Base-by-base conservation (phyloP, 2,797 vertebrate genomes). In the Knipowitschia caucasica region DNA sequence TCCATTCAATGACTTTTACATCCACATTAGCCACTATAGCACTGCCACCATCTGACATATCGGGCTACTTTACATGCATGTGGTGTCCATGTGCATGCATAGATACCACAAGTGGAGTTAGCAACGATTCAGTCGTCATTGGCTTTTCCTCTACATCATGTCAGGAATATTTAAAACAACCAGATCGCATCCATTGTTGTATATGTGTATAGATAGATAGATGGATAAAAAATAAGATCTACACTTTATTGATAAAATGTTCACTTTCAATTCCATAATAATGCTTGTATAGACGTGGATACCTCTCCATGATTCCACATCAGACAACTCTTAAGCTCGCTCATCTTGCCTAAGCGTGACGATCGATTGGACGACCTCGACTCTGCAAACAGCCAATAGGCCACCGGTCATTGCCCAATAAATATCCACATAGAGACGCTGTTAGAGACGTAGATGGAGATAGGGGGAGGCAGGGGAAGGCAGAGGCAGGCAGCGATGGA, bases 351-450 rank as follows among this genome's bases (percentile, higher is more conserved):
- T 56, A 72, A 64, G 70, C 69, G 70, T 62, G 12, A 52, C 54
- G 49, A 84, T 86, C 68, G 73, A 85, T 84, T 70, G 50, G 56
- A 55, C 39, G 63, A 73, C 79, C 75, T 75, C 55, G 50, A 76
- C 78, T 74, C 56, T 74, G 65, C 80, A 84, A 80, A 80, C 69
- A 83, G 66, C 80, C 80, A 83, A 80, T 80, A 81, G 80, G 80
- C 69, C 77, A 78, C 73, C 60, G 81, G 73, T 69, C 59, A 62
- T 76, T 82, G 63, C 68, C 65, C 71, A 62, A 69, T 81, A 85
- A 82, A 82, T 81, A 69, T 56, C 59, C 69, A 52, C 59, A 62
- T 55, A 59, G 69, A 54, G 17, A 12, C 39, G 23, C 12, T 2
- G 21, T 7, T 4, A 23, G 25, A 30, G 45, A 25, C 17, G 33